A percentile compares a stretch with the other conserved stretches of the same genome.
phyloP scores from a whole-genome alignment of 2,888 invertebrate genomes.

The Zygothrica quintamaculata region DNA sequence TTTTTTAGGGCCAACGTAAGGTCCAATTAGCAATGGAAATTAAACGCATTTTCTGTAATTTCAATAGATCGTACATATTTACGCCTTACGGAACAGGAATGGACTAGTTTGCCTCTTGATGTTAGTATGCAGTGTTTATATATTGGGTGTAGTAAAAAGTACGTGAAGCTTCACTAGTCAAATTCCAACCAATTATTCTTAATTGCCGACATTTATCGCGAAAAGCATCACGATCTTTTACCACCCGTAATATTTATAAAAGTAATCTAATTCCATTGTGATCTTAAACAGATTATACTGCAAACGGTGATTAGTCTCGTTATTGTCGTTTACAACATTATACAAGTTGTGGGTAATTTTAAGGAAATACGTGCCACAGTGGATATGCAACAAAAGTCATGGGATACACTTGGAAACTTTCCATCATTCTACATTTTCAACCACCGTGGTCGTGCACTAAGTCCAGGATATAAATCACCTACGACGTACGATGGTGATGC shows the following conservation, averaged over 20 bases:
- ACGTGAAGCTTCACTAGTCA: no score
- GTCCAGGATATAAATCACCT: slow-evolving; percentile 85
- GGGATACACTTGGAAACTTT: slow-evolving; percentile 95
- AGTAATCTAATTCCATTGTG: neutral
- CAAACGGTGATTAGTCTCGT: slow-evolving; percentile 94
- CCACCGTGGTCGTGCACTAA: slow-evolving; percentile 92
- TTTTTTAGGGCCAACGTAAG: slow-evolving; percentile 76
- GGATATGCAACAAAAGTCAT: slow-evolving; percentile 93
- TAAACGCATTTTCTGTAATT: no score
- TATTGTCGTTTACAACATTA: slow-evolving; percentile 94
- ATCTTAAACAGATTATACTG: slow-evolving; percentile 89
- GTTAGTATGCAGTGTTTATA: no score
- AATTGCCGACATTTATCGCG: no score
- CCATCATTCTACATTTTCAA: slow-evolving; percentile 96
- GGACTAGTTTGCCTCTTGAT: slow-evolving; percentile 93
- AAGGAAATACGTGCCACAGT: slow-evolving; percentile 96
- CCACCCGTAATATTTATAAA: no score
- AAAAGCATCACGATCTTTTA: no score
- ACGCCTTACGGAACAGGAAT: slow-evolving; percentile 95
- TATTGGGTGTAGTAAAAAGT: no score
- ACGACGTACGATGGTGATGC: slow-evolving; percentile 26
- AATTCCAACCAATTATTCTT: no score
- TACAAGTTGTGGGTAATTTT: slow-evolving; percentile 95
- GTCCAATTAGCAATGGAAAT: slow-evolving; percentile 6
- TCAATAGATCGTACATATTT: slow-evolving; percentile 93